Evolutionary conservation across 2,888 invertebrate genomes (phyloP), one percentile per base, ranked within the genome.

Genomic region (Watsonalla cultraria): DNA sequence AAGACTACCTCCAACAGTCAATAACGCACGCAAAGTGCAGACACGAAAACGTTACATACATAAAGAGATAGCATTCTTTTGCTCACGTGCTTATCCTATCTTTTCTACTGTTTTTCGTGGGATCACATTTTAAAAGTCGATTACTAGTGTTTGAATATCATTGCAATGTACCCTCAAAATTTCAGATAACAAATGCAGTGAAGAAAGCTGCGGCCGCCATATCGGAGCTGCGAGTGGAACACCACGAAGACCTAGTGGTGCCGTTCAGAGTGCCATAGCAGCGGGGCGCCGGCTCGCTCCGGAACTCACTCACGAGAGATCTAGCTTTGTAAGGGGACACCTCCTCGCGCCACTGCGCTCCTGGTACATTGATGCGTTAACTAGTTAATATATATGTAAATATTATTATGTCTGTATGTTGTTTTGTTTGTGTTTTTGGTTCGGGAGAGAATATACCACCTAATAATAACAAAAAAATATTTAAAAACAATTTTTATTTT

Each of bases 181-280:
- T 67, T 0, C 87, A 97, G 97, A 95, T 97, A 74, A 93, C 92
- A 56, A 91, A 90, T 59, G 92, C 94, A 52, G 92, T 96, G 45
- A 93, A 92, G 66, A 93, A 94, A 78, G 95, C 95, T 5, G 93
- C 94, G 9, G 86, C 92, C 37, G 96, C 96, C 51, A 92, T 97
- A 59, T 92, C 92, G 13, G 95, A 96, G 62, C 93, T 97, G n/a
- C 94, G 94, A 75, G 95, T 97, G 54, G 95, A 96, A 72, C 97
- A 97, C 75, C 96, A 95, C 78, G 97, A 97, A 81, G 96, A 97
- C 71, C 86, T 97, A 68, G 97, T 97, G 57, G 97, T 97, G 53
- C 96, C 97, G 8, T 97, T 97, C 91, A 92, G 94, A 74, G 95
- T 96, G 61, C 94, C 95, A 61, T 95, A 93, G 92, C 86, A 70